Conservation (phyloP, 1,140 invertebrate genomes). For the Drosophila jambulina region DNA sequence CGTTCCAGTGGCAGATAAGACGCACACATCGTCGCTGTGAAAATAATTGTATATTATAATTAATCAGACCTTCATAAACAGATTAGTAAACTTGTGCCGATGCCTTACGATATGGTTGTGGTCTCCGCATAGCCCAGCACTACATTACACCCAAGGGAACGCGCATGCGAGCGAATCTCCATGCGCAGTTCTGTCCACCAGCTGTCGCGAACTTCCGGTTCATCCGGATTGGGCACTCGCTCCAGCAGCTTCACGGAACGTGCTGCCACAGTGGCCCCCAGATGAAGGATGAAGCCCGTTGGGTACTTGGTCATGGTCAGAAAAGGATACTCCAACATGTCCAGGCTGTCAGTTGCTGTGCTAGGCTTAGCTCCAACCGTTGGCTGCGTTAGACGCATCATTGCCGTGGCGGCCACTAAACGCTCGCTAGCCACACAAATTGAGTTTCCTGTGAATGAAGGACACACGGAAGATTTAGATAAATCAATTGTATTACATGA, state of each 20-base stretch:
- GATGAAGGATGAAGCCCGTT: slow-evolving; percentile 93
- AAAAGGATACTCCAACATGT: slow-evolving; percentile 97
- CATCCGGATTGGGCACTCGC: slow-evolving; percentile 92
- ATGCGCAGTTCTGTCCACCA: slow-evolving; percentile 98
- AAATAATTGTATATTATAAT: neutral
- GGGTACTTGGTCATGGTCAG: slow-evolving; percentile 97
- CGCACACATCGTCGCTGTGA: slow-evolving; percentile 96
- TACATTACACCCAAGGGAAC: slow-evolving; percentile 96
- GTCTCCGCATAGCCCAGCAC: slow-evolving; percentile 96
- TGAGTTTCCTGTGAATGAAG: slow-evolving; percentile 72
- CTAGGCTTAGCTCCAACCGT: slow-evolving; percentile 53
- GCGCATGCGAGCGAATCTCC: slow-evolving; percentile 96
- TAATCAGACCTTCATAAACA: neutral
- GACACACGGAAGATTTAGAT: neutral
- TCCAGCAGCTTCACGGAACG: slow-evolving; percentile 95
- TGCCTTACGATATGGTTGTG: slow-evolving; percentile 93
- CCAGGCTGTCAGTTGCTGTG: slow-evolving; percentile 88
- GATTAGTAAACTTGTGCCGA: too few species aligned
- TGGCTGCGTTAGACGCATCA: slow-evolving; percentile 85
- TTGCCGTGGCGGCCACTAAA: slow-evolving; percentile 76
- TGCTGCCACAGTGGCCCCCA: slow-evolving; percentile 95
- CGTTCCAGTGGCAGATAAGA: slow-evolving; percentile 96
- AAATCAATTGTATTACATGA: neutral
- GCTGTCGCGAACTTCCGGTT: slow-evolving; percentile 94
- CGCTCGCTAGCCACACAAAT: slow-evolving; percentile 84